Evolutionary conservation across 1,140 invertebrate species (phyloP), one percentile per base, ranked within the genome.

Genomic region (Olivierus martensii): DNA sequence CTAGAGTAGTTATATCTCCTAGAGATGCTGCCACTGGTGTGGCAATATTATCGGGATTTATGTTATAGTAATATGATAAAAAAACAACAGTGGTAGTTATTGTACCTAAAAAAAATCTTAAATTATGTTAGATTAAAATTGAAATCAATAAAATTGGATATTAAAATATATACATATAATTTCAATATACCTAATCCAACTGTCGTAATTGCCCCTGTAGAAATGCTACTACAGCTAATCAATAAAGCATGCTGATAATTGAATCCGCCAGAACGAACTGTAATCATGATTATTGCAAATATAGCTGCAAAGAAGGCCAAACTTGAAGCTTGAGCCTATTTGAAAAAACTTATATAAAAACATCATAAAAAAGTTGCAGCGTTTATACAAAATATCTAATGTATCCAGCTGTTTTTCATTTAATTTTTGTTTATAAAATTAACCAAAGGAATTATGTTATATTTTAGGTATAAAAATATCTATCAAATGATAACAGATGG

Each of bases 241-340:
- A 95, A 67, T 52, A 92, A 73, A n/a, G 80, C 82, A 72, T 94
- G 88, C 42, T 53, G 46, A 19, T 49, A 34, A 51, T 54, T 42
- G 17, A 51, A 83, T 51, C 80, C 73, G 14, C 84, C 80, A 59
- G 83, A 76, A 5, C 82, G 80, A 58, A 91, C 78, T 78, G 80
- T 84, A 35, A 84, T 84, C 66, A 94, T 79, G 12, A 84, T 67
- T 41, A 91, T 79, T 5, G 91, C 89, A 51, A 84, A 85, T 55
- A 88, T 66, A 0, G 87, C 85, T 5, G 89, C 88, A 52, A 96
- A 66, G 66, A 95, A 83, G 11, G 88, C 90, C 28, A 96, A 88
- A 18, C 94, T 82, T 61, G 89, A 87, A 15, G 89, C 90, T 72
- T 96, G 92, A 60, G 84, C 87, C 73, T 85, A 28, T 2, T 9